These are phyloP conservation scores for Phaenicophaeus curvirostris DNA, from an alignment of 2,797 vertebrate species.

Conservation along the genomic window DNA sequence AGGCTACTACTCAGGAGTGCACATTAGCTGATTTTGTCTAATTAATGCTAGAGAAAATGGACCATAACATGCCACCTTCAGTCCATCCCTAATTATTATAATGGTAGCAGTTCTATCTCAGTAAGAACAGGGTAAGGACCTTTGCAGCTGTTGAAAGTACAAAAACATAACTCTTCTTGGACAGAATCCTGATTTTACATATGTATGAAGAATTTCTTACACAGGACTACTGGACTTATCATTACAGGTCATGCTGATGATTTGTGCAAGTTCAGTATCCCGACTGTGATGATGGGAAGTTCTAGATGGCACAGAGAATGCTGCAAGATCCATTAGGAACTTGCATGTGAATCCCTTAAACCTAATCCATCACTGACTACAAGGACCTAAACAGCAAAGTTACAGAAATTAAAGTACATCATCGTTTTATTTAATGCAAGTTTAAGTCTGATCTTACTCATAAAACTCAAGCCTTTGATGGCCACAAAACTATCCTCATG, in stretches of 20 bases:
- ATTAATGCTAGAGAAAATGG: neutral
- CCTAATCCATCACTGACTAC: neutral
- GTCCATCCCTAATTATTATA: neutral
- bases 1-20: neutral
- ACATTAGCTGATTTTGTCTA: neutral
- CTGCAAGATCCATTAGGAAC: neutral
- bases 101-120: neutral
- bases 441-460: neutral
- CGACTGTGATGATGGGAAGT: neutral
- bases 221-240: neutral
- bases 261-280: neutral
- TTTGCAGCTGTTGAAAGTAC: neutral
- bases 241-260: neutral
- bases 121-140: neutral
- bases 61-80: neutral
- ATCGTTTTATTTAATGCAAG: neutral
- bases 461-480: neutral
- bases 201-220: neutral
- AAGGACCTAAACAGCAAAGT: neutral
- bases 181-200: neutral
- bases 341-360: neutral
- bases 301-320: neutral
- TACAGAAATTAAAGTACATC: neutral
- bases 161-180: neutral
- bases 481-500: neutral